phyloP scores from a whole-genome alignment of 2,113 vertebrate genomes.

The Phalacrocorax pelagicus region DNA sequence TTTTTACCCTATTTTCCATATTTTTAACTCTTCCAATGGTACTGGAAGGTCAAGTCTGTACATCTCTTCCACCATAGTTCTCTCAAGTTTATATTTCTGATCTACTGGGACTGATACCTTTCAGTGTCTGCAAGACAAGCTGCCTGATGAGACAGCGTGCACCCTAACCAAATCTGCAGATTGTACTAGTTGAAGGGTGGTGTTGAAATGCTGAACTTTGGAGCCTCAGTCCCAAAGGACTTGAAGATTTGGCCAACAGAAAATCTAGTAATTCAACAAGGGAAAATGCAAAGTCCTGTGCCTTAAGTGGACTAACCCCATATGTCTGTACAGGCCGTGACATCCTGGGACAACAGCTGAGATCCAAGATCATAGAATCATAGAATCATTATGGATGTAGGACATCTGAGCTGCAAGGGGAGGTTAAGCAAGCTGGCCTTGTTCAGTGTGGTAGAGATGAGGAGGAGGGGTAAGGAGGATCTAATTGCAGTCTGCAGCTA shows the following conservation, averaged over 20 bases:
- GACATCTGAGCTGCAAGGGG: background rate
- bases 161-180: background rate
- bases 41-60: background rate
- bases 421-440: background rate
- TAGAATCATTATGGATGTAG: background rate
- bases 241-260: background rate
- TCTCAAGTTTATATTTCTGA: background rate
- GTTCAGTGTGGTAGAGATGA: background rate
- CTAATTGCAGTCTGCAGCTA: background rate
- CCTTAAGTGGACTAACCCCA: background rate
- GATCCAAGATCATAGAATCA: background rate
- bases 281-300: background rate
- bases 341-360: background rate
- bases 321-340: background rate
- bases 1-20: conserved; percentile 27
- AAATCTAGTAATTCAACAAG: background rate
- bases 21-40: conserved; percentile 46
- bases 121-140: background rate
- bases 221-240: background rate
- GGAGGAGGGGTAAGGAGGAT: background rate
- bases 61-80: background rate
- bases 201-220: background rate
- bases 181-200: background rate
- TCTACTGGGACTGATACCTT: background rate
- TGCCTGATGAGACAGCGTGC: background rate